phyloP scores from a whole-genome alignment of 2,113 vertebrate genomes.

The Jaculus jaculus region DNA sequence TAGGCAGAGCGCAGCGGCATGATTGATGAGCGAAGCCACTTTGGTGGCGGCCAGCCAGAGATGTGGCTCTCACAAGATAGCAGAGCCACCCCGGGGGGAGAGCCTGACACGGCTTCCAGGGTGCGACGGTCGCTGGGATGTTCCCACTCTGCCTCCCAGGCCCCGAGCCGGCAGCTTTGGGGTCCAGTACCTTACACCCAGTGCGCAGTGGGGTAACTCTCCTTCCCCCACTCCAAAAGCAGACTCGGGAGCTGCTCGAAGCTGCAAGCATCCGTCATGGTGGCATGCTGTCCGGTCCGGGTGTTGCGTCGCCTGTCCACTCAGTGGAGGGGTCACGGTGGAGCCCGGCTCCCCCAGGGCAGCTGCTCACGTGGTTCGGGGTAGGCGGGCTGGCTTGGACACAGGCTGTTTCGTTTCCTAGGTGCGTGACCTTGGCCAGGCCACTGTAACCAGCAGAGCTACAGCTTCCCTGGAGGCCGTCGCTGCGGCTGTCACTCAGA shows the following conservation, averaged over 20 bases:
- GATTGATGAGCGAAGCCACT: slow-evolving; percentile 64
- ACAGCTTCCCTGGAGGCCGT: not conserved
- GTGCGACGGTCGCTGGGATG: not conserved
- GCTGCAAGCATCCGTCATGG: not conserved
- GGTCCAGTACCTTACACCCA: no score
- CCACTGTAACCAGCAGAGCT: not conserved
- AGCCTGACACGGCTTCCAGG: not conserved
- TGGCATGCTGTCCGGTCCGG: not conserved
- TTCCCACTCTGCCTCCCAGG: rapidly evolving
- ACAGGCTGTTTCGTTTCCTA: not conserved
- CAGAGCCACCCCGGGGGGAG: not conserved
- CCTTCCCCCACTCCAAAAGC: not conserved
- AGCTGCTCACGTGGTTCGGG: not conserved
- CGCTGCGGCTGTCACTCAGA: not conserved
- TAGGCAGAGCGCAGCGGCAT: not conserved
- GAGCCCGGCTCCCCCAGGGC: not conserved
- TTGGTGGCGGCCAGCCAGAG: slow-evolving; percentile 57
- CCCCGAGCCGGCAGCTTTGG: not conserved
- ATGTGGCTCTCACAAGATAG: not conserved
- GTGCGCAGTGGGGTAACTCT: not conserved
- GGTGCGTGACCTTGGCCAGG: not conserved
- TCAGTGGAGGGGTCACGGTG: not conserved
- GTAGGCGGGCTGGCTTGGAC: not conserved
- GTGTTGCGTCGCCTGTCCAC: not conserved
- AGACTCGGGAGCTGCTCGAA: not conserved